Percentiles rank a stretch among this genome's conserved stretches.
Evolutionary conservation across 2,888 invertebrate genomes (phyloP).

Genomic region (Byasa hedistus): DNA sequence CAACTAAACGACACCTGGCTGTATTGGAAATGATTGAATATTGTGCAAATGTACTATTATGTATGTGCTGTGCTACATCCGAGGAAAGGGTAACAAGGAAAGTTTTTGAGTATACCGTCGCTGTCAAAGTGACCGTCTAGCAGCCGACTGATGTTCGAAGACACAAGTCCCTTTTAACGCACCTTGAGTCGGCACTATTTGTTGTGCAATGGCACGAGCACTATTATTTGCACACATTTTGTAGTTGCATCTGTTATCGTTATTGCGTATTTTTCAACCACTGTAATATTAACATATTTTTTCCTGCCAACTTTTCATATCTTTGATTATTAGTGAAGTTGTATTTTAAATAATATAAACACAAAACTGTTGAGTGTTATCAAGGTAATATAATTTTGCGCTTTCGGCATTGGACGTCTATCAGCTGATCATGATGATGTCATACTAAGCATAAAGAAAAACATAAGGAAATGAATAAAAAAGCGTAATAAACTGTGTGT

Average conservation of each 20-base stretch:
- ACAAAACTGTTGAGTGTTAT: not conserved
- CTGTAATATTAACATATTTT: not conserved
- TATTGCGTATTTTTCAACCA: not conserved
- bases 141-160: conserved; percentile 31
- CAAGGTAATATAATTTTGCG: not conserved
- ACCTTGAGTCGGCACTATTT: conserved; percentile 46
- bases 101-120: conserved; percentile 45
- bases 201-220: conserved; percentile 41
- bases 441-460: not conserved
- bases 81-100: conserved; percentile 56
- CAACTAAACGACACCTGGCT: conserved; percentile 45
- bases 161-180: conserved; percentile 34
- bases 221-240: conserved; percentile 32
- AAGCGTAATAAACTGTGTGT: not conserved
- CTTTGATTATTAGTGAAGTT: not conserved
- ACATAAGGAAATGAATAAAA: not conserved
- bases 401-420: no score
- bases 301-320: not conserved
- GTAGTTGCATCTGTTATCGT: conserved; percentile 5
- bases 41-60: conserved; percentile 40
- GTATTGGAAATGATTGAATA: conserved; percentile 44
- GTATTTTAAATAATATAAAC: not conserved
- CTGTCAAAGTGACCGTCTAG: conserved; percentile 49
- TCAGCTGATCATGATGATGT: no score
- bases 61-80: conserved; percentile 52